These are phyloP conservation scores for Myocastor coypus DNA, from an alignment of 2,113 vertebrate genomes.

Conservation along the genomic window DNA sequence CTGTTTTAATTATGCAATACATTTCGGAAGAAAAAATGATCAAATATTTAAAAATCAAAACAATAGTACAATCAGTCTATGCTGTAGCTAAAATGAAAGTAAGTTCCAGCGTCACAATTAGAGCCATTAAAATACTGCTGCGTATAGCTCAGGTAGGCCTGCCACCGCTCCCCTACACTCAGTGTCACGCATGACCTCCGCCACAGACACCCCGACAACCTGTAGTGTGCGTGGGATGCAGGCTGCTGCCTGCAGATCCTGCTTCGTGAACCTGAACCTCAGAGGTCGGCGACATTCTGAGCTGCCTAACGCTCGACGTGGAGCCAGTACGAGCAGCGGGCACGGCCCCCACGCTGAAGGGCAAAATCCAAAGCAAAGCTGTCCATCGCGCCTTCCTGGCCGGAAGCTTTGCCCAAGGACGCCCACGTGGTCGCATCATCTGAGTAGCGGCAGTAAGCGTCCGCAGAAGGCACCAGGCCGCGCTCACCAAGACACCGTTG, in stretches of 20 bases:
- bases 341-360: background rate
- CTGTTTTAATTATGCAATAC: background rate
- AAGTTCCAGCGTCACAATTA: background rate
- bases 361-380: background rate
- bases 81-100: background rate
- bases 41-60: constrained; percentile 34
- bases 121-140: background rate
- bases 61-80: background rate
- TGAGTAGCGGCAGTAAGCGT: background rate
- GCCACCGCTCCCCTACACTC: background rate
- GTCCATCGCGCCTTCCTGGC: background rate
- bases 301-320: background rate
- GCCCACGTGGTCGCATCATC: background rate
- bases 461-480: background rate
- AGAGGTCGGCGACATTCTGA: background rate
- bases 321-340: background rate
- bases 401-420: background rate
- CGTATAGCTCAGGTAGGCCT: background rate
- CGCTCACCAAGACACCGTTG: background rate
- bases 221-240: background rate
- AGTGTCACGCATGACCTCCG: background rate
- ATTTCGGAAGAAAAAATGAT: background rate
- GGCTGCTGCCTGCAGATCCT: background rate
- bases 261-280: background rate
- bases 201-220: background rate